Evolutionary conservation across 2,113 vertebrate genomes (phyloP).

Genomic region (Peromyscus californicus): DNA sequence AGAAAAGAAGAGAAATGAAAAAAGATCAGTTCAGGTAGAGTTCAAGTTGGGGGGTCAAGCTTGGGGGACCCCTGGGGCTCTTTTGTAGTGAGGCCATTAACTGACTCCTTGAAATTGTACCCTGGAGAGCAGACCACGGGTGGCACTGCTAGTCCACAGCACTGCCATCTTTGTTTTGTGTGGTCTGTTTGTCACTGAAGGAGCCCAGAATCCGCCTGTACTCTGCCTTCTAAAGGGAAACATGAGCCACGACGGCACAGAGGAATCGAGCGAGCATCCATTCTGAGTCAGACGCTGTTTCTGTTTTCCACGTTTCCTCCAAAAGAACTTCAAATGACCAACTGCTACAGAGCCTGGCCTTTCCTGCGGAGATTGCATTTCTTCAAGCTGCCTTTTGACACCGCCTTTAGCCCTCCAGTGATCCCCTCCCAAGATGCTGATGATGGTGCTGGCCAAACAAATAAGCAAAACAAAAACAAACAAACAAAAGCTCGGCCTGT

Average conservation of each 20-base stretch:
- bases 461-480: background rate
- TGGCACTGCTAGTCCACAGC: conserved; percentile 34
- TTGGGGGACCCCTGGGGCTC: conserved; percentile 71
- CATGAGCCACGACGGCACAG: conserved; percentile 19
- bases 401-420: conserved; percentile 21
- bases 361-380: conserved; percentile 54
- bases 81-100: conserved; percentile 75
- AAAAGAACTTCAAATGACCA: conserved; percentile 64
- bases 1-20: background rate
- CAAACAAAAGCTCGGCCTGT: too few species aligned
- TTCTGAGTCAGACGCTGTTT: background rate
- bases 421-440: conserved; percentile 34
- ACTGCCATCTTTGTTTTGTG: conserved; percentile 69
- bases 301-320: conserved; percentile 68
- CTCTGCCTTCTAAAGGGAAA: conserved; percentile 50
- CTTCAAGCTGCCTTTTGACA: conserved; percentile 60
- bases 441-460: background rate
- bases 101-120: conserved; percentile 58
- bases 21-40: conserved; percentile 82
- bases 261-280: conserved; percentile 18
- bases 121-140: conserved; percentile 63
- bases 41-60: conserved; percentile 81
- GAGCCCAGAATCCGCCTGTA: background rate
- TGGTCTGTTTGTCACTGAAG: conserved; percentile 66
- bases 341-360: conserved; percentile 20